Percentiles rank a stretch among this genome's conserved stretches.
Evolutionary conservation across 2,797 vertebrate genomes (phyloP).

Genomic region (Morelia viridis): DNA sequence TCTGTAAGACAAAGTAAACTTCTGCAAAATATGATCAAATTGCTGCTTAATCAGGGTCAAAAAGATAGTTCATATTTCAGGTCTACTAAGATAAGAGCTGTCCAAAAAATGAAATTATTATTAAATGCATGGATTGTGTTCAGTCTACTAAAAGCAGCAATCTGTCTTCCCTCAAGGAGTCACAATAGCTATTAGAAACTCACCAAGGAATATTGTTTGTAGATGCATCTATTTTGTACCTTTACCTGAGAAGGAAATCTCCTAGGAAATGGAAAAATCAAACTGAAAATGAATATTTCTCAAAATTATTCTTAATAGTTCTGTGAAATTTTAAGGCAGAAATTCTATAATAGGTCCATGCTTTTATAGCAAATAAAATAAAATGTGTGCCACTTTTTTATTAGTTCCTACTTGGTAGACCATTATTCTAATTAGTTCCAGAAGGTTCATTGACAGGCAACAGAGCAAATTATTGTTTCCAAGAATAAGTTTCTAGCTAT

Average conservation of each 20-base stretch:
- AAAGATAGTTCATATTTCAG: constrained; percentile 22
- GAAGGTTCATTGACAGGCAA: background rate
- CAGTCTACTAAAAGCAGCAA: constrained; percentile 18
- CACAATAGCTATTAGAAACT: background rate
- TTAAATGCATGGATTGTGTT: background rate
- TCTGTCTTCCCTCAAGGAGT: constrained; percentile 5
- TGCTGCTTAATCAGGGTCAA: constrained; percentile 9
- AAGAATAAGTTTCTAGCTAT: background rate
- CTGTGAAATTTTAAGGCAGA: background rate
- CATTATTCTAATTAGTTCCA: background rate
- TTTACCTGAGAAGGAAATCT: background rate
- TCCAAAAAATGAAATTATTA: constrained; percentile 21
- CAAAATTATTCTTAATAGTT: background rate
- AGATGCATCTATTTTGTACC: background rate
- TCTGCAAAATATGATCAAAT: constrained; percentile 15
- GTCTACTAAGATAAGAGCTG: background rate
- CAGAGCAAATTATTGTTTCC: background rate
- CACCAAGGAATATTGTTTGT: constrained; percentile 1
- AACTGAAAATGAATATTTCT: background rate
- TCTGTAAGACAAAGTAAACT: background rate
- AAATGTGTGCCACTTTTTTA: background rate
- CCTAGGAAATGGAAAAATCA: background rate
- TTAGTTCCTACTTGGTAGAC: background rate
- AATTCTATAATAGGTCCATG: background rate
- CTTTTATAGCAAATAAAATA: background rate